phyloP scores from a whole-genome alignment of 2,113 vertebrate genomes.

The Narcine bancroftii region DNA sequence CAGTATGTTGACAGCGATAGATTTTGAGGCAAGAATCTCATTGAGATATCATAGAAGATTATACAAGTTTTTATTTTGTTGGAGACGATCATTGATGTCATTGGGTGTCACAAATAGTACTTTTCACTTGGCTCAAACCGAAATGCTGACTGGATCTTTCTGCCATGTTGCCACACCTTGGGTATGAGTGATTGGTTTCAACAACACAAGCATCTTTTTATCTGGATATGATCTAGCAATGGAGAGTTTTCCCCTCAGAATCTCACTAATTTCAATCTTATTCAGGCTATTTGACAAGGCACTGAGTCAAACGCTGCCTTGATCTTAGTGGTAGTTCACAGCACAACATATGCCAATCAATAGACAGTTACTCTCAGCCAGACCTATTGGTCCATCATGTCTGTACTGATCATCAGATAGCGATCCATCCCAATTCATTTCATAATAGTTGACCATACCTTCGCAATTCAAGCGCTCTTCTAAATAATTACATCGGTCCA shows the following conservation, averaged over 20 bases:
- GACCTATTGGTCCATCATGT: too few species aligned
- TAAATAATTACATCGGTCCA: too few species aligned
- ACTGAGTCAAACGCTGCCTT: background rate
- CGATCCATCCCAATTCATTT: too few species aligned
- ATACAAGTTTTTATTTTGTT: background rate
- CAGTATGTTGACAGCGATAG: background rate
- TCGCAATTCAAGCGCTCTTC: too few species aligned
- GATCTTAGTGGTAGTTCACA: too few species aligned
- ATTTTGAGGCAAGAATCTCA: background rate
- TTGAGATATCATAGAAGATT: background rate
- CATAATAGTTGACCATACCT: background rate
- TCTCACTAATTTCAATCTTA: background rate
- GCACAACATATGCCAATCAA: too few species aligned
- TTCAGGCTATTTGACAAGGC: background rate
- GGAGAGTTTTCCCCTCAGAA: background rate
- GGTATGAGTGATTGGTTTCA: background rate
- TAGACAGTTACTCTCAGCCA: background rate
- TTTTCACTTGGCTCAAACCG: background rate
- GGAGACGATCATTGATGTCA: background rate
- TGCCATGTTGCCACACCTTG: too few species aligned
- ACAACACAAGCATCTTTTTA: background rate
- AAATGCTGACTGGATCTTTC: background rate
- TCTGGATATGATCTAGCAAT: background rate
- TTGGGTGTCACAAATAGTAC: background rate
- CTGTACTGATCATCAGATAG: too few species aligned